phyloP scores from a whole-genome alignment of 1,140 invertebrate species.

The Eueides isabella region DNA sequence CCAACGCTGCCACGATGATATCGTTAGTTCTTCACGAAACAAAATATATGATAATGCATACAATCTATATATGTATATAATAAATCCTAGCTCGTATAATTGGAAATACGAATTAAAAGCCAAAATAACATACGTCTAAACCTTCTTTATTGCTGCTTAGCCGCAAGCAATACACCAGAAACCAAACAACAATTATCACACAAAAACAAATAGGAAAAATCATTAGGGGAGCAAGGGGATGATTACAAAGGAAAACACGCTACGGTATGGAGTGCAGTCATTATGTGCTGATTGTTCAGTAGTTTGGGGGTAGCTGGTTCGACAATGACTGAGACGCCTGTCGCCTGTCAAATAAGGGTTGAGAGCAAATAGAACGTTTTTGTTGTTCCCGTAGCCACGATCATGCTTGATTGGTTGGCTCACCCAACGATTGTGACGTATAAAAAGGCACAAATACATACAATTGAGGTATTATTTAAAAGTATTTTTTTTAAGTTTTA shows the following conservation, averaged over 20 bases:
- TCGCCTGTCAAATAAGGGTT: conserved; percentile 40
- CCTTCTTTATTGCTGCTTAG: conserved; percentile 54
- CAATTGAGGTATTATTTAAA: neutral
- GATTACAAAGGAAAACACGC: conserved; percentile 72
- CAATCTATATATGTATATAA: neutral
- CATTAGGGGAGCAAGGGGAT: conserved; percentile 69
- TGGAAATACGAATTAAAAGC: neutral
- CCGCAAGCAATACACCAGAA: conserved; percentile 72
- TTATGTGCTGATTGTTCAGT: conserved; percentile 60
- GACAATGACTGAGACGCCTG: conserved; percentile 66
- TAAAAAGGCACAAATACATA: conserved; percentile 1
- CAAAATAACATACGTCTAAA: conserved; percentile 42
- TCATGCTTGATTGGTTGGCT: conserved; percentile 24
- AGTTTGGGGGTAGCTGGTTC: conserved; percentile 58
- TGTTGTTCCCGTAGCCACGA: conserved; percentile 25
- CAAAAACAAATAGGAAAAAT: conserved; percentile 80
- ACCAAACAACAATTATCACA: conserved; percentile 78
- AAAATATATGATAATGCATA: neutral
- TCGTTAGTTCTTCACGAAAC: neutral
- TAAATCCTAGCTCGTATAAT: neutral
- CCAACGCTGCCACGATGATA: too few relatives aligned
- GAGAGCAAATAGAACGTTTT: conserved; percentile 19
- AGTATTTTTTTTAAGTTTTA: neutral
- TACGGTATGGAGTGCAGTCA: conserved; percentile 63
- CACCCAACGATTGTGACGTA: conserved; percentile 20